Percentiles rank a stretch among this genome's conserved stretches.
Evolutionary conservation across 2,113 vertebrate genomes (phyloP).

Genomic region (Dinomys branickii): DNA sequence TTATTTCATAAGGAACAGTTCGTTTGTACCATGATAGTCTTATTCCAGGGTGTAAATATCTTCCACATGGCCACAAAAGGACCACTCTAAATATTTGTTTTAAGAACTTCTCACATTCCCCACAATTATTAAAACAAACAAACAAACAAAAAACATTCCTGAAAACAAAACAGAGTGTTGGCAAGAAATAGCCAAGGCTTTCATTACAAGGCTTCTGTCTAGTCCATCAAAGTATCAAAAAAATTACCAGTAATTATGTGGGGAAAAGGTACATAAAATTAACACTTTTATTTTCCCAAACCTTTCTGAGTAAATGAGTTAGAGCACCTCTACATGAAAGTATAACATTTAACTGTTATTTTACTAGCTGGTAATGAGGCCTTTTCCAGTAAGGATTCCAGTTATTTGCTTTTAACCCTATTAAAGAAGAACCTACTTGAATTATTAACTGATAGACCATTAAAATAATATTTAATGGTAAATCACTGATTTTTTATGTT

Average conservation of each 20-base stretch:
- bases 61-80: slow-evolving; percentile 29
- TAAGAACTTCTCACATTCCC: neutral
- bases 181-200: neutral
- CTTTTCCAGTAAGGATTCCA: slow-evolving; percentile 19
- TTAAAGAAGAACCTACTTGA: slow-evolving; percentile 2
- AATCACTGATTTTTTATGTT: slow-evolving; percentile 37
- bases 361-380: slow-evolving; percentile 22
- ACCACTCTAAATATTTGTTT: slow-evolving; percentile 38
- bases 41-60: neutral
- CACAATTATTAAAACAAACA: neutral
- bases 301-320: slow-evolving; percentile 20
- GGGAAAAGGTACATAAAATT: slow-evolving; percentile 13
- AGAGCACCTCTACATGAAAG: neutral
- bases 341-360: slow-evolving; percentile 13
- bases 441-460: slow-evolving; percentile 33
- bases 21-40: neutral
- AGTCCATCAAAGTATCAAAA: slow-evolving; percentile 32
- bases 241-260: slow-evolving; percentile 20
- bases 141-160: neutral
- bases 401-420: slow-evolving; percentile 46
- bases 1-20: neutral
- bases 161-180: neutral
- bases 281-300: slow-evolving; percentile 32
- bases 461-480: slow-evolving; percentile 50
- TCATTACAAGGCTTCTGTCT: neutral